phyloP scores from a whole-genome alignment of 2,888 invertebrate genomes.

The Tuberolachnus salignus region DNA sequence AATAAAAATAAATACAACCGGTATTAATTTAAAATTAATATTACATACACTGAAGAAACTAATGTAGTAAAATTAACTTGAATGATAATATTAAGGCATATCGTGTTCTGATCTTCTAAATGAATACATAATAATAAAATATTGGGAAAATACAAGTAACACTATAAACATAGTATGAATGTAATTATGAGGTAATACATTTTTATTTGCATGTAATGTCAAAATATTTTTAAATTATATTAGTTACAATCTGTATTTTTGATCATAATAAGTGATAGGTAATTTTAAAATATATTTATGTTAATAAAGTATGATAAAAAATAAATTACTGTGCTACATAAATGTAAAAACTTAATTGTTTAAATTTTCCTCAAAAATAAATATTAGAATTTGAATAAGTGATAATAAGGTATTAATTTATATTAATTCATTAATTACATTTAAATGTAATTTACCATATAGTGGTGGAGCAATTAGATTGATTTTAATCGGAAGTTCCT shows the following conservation, averaged over 20 bases:
- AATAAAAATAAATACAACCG: neutral
- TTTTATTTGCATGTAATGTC: too few species aligned
- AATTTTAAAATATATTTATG: neutral
- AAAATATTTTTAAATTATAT: too few species aligned
- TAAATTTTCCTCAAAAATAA: too few species aligned
- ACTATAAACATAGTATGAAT: too few species aligned
- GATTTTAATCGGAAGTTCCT: constrained; percentile 95
- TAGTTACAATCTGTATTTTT: too few species aligned
- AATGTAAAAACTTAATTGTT: too few species aligned
- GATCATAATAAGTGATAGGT: too few species aligned
- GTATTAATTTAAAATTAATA: neutral
- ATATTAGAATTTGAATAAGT: too few species aligned
- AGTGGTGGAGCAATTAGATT: constrained; percentile 98
- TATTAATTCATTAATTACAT: neutral
- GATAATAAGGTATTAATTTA: neutral
- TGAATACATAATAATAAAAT: neutral
- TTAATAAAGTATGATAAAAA: neutral
- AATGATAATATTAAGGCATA: too few species aligned
- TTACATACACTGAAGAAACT: neutral
- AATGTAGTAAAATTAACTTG: neutral
- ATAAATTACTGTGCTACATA: neutral
- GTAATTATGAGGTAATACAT: too few species aligned
- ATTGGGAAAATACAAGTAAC: neutral
- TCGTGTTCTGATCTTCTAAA: neutral
- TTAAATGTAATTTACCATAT: constrained; percentile 69